Conservation (phyloP, 2,113 vertebrate genomes). For the Leptodactylus fuscus region DNA sequence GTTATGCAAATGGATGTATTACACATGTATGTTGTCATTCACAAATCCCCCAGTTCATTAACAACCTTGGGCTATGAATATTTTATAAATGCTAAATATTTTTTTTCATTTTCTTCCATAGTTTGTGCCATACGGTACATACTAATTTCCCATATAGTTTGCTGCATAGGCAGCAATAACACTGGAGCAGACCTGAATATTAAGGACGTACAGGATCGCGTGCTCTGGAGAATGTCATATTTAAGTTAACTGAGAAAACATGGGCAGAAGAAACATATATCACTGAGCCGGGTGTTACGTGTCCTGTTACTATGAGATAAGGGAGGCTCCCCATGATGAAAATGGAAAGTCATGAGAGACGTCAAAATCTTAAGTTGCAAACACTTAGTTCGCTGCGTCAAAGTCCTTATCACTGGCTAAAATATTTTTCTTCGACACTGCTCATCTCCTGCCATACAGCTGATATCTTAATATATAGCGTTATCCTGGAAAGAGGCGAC, state of each 20-base stretch:
- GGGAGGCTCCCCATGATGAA: background rate
- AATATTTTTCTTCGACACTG: background rate
- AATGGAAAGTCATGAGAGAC: conserved; percentile 12
- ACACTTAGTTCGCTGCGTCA: background rate
- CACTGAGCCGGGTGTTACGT: background rate
- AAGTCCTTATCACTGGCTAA: background rate
- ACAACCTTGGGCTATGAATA: no score
- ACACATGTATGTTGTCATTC: no score
- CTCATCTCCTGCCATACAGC: background rate
- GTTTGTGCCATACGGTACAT: no score
- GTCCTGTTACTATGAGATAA: conserved; percentile 11
- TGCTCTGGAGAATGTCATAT: background rate
- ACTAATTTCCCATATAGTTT: background rate
- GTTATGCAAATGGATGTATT: no score
- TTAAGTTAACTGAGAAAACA: background rate
- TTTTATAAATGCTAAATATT: no score
- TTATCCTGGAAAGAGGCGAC: no score
- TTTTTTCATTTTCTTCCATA: no score
- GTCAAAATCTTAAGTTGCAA: background rate
- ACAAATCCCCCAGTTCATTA: no score
- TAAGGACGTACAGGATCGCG: background rate
- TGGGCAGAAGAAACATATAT: background rate
- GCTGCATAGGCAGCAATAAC: background rate
- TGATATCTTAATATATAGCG: background rate
- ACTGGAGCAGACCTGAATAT: background rate